A percentile compares a stretch with the other conserved stretches of the same genome.
phyloP scores from a whole-genome alignment of 2,797 vertebrate genomes.

The Staurois parvus region DNA sequence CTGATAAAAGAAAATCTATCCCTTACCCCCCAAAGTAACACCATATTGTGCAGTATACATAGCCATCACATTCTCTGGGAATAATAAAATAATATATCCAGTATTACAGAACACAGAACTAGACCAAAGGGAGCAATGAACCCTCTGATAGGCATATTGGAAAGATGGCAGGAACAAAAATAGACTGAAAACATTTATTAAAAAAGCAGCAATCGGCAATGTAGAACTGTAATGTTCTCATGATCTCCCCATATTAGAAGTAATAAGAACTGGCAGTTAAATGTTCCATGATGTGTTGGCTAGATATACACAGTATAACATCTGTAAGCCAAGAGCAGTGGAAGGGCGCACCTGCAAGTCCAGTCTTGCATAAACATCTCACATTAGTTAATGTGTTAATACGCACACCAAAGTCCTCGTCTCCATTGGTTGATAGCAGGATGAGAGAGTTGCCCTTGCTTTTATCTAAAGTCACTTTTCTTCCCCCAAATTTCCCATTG shows the following conservation, averaged over 20 bases:
- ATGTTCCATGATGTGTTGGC: slow-evolving; percentile 14
- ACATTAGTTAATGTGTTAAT: neutral
- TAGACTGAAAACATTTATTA: slow-evolving; percentile 8
- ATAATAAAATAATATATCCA: neutral
- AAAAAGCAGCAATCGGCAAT: neutral
- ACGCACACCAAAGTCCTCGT: too few species aligned
- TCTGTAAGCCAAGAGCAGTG: neutral
- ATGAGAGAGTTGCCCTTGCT: too few species aligned
- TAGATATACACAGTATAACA: neutral
- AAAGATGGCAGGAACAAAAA: neutral
- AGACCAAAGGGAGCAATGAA: neutral
- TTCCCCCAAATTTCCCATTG: too few species aligned
- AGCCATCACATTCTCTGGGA: neutral
- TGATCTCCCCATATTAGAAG: slow-evolving; percentile 2
- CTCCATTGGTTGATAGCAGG: too few species aligned
- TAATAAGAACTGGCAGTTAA: slow-evolving; percentile 23
- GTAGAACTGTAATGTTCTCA: slow-evolving; percentile 9
- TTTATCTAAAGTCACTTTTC: too few species aligned
- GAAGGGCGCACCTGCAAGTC: neutral
- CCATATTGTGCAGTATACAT: neutral
- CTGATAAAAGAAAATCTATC: neutral
- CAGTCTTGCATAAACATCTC: neutral
- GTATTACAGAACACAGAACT: neutral
- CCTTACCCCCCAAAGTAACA: neutral
- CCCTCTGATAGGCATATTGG: neutral